A percentile compares a stretch with the other conserved stretches of the same genome.
phyloP scores from a whole-genome alignment of 2,113 vertebrate species.

The Ictidomys tridecemlineatus region DNA sequence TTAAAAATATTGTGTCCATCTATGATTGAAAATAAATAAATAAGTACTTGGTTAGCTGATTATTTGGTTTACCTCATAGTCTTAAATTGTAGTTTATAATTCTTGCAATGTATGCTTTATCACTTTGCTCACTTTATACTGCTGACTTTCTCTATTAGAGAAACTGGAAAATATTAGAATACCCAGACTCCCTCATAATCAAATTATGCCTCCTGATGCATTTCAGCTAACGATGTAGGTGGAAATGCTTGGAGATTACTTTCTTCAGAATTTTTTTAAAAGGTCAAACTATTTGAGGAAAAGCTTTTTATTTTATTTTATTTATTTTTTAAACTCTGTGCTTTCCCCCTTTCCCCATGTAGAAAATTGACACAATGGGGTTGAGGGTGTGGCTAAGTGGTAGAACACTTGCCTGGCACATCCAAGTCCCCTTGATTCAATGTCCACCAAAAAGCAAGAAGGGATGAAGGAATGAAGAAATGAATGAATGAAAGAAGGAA shows the following conservation, averaged over 20 bases:
- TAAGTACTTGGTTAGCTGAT: constrained; percentile 35
- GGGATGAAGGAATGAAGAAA: not conserved
- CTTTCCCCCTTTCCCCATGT: not conserved
- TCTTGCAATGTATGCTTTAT: constrained; percentile 22
- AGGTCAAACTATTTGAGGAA: not conserved
- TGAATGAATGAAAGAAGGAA: not conserved
- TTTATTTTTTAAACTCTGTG: not conserved
- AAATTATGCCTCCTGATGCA: not conserved
- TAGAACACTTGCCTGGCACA: not conserved
- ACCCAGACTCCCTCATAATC: not conserved
- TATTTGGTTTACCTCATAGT: constrained; percentile 7
- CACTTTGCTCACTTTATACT: constrained; percentile 26
- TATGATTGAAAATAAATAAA: not conserved
- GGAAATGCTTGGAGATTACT: not conserved
- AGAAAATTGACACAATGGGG: not conserved
- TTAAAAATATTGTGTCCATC: no score
- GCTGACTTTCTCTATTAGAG: not conserved
- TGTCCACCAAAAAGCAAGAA: not conserved
- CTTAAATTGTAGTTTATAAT: constrained; percentile 45
- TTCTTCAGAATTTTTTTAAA: not conserved
- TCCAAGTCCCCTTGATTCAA: not conserved
- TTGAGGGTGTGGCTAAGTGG: not conserved
- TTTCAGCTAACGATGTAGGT: not conserved
- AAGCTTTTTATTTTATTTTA: not conserved
- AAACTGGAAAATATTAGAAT: constrained; percentile 48